These are phyloP conservation scores for Drosophila mulleri DNA, from an alignment of 2,888 invertebrate genomes.

Conservation along the genomic window DNA sequence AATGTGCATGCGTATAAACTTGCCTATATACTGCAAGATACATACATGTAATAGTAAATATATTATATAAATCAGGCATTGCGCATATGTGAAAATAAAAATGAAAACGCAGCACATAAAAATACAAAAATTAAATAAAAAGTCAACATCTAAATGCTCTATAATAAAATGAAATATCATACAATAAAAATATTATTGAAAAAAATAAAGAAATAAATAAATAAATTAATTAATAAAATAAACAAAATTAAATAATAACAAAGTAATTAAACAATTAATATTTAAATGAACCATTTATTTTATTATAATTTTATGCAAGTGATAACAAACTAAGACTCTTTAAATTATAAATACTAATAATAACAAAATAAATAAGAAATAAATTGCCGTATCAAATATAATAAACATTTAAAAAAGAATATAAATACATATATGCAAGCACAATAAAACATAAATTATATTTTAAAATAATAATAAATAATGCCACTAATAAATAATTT, in stretches of 20 bases:
- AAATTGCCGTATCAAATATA: too few species aligned
- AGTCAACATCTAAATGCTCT: conserved; percentile 27
- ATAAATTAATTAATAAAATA: background rate
- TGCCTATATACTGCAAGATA: background rate
- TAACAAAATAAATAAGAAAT: too few species aligned
- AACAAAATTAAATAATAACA: background rate
- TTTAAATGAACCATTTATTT: background rate
- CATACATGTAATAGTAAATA: background rate
- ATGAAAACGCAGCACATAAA: conserved; percentile 29
- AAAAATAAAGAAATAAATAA: background rate
- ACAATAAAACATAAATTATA: too few species aligned
- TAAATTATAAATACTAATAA: too few species aligned
- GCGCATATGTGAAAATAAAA: conserved; percentile 60
- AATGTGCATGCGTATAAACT: background rate
- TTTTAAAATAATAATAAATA: too few species aligned
- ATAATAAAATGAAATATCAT: background rate
- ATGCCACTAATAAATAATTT: too few species aligned
- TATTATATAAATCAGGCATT: conserved; percentile 32
- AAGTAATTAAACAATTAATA: background rate
- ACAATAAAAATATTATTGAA: too few species aligned
- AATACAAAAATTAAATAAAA: conserved; percentile 13
- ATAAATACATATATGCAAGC: too few species aligned
- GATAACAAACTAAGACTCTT: too few species aligned
- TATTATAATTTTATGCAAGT: too few species aligned
- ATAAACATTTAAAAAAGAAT: too few species aligned